Conservation (phyloP, 2,113 vertebrate species). For the Triplophysa tibetana region DNA sequence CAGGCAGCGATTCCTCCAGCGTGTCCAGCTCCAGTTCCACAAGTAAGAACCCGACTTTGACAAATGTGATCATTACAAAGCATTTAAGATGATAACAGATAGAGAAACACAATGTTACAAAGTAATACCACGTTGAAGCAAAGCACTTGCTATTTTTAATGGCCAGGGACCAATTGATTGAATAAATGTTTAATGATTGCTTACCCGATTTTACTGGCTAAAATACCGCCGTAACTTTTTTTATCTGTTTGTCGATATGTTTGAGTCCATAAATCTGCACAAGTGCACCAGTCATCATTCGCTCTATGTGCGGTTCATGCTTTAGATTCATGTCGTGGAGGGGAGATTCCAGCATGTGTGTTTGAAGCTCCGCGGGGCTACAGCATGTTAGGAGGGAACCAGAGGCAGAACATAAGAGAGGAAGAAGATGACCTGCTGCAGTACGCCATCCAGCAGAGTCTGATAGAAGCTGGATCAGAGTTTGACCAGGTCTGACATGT, state of each 20-base stretch:
- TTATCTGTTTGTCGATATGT: neutral
- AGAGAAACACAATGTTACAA: neutral
- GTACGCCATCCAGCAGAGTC: slow-evolving; percentile 97
- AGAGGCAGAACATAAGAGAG: slow-evolving; percentile 81
- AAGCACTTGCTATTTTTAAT: slow-evolving; percentile 29
- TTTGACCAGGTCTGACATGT: slow-evolving; percentile 85
- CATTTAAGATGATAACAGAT: slow-evolving; percentile 14
- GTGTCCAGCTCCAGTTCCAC: slow-evolving; percentile 96
- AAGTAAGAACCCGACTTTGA: slow-evolving; percentile 68
- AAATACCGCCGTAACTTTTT: neutral
- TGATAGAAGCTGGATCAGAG: slow-evolving; percentile 92
- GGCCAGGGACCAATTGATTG: slow-evolving; percentile 1
- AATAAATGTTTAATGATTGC: slow-evolving; percentile 26
- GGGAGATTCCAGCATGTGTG: slow-evolving; percentile 87
- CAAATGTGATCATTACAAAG: slow-evolving; percentile 9
- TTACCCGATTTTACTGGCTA: neutral
- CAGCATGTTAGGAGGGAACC: slow-evolving; percentile 86
- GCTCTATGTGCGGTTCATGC: slow-evolving; percentile 53
- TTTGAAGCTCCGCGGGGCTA: slow-evolving; percentile 92
- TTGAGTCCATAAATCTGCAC: slow-evolving; percentile 1
- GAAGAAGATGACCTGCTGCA: slow-evolving; percentile 94
- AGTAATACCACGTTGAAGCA: slow-evolving; percentile 13
- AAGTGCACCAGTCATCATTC: neutral
- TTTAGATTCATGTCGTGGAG: slow-evolving; percentile 85
- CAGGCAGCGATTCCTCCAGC: slow-evolving; percentile 92